Evolutionary conservation across 2,888 invertebrate species (phyloP).

Genomic region (Noctuana brunneofusca): DNA sequence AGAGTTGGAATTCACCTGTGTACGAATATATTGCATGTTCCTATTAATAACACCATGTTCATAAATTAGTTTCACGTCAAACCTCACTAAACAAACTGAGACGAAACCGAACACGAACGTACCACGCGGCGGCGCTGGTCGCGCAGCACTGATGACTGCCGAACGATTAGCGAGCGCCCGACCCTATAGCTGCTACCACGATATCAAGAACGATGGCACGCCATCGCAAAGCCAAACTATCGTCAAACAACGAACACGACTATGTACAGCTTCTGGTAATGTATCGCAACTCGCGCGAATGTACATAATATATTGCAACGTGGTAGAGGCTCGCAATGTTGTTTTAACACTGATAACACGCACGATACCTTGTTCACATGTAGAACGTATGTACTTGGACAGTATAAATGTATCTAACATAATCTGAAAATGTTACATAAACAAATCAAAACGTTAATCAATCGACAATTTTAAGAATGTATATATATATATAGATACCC

Average conservation of each 20-base stretch:
- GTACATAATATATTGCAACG: slow-evolving; percentile 39
- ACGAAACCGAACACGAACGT: slow-evolving; percentile 56
- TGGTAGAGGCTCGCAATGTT: slow-evolving; percentile 50
- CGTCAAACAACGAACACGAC: slow-evolving; percentile 45
- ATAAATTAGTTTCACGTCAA: slow-evolving; percentile 61
- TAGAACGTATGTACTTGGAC: not conserved
- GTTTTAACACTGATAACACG: not conserved
- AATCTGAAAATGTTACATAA: too few species aligned
- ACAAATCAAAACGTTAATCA: too few species aligned
- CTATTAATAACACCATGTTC: slow-evolving; percentile 56
- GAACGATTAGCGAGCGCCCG: slow-evolving; percentile 76
- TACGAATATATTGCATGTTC: slow-evolving; percentile 56
- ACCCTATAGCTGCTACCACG: slow-evolving; percentile 73
- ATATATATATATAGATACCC: too few species aligned
- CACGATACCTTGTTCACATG: not conserved
- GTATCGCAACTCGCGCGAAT: not conserved
- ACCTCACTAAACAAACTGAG: slow-evolving; percentile 71
- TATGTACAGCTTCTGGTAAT: slow-evolving; percentile 31
- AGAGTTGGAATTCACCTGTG: slow-evolving; percentile 59
- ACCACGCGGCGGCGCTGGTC: slow-evolving; percentile 71
- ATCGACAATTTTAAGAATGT: too few species aligned
- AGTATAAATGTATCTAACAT: too few species aligned
- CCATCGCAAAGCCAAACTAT: slow-evolving; percentile 46
- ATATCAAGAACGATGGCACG: slow-evolving; percentile 49
- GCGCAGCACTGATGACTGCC: slow-evolving; percentile 76